phyloP scores from a whole-genome alignment of 2,113 vertebrate genomes.

The Hiodon tergisus region DNA sequence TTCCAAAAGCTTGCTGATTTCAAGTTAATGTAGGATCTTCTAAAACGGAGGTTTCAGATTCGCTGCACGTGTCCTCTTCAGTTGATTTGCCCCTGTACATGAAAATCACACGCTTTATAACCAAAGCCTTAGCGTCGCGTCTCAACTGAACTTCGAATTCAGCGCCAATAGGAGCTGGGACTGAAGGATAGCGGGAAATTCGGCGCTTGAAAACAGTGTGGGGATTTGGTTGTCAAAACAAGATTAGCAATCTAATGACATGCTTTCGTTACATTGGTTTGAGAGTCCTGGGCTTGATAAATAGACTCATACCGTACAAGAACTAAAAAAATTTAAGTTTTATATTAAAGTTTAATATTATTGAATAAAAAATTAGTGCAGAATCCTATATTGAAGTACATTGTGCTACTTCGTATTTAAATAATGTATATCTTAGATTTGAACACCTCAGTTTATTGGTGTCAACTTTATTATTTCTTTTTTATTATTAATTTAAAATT shows the following conservation, averaged over 20 bases:
- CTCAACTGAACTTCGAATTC: conserved; percentile 23
- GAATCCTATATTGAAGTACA: too few species aligned
- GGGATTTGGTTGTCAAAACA: neutral
- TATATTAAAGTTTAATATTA: too few species aligned
- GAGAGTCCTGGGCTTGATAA: neutral
- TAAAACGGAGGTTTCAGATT: neutral
- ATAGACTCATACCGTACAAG: too few species aligned
- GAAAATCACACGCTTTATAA: conserved; percentile 34
- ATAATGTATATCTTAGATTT: too few species aligned
- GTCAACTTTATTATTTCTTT: too few species aligned
- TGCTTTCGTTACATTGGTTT: neutral
- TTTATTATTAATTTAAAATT: too few species aligned
- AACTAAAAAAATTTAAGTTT: too few species aligned
- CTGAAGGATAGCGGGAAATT: conserved; percentile 28
- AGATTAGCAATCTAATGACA: neutral
- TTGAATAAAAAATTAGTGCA: too few species aligned
- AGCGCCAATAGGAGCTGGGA: conserved; percentile 37
- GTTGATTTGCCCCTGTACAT: neutral
- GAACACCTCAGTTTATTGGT: too few species aligned
- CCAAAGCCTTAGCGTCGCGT: conserved; percentile 2
- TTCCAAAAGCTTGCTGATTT: too few species aligned
- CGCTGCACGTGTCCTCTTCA: neutral
- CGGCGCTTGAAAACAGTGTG: conserved; percentile 20
- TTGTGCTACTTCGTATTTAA: too few species aligned
- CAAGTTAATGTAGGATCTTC: neutral